A percentile compares a stretch with the other conserved stretches of the same genome.
These are phyloP conservation scores for Drosophila prosaltans DNA, from an alignment of 1,140 invertebrate species.

Conservation along the genomic window DNA sequence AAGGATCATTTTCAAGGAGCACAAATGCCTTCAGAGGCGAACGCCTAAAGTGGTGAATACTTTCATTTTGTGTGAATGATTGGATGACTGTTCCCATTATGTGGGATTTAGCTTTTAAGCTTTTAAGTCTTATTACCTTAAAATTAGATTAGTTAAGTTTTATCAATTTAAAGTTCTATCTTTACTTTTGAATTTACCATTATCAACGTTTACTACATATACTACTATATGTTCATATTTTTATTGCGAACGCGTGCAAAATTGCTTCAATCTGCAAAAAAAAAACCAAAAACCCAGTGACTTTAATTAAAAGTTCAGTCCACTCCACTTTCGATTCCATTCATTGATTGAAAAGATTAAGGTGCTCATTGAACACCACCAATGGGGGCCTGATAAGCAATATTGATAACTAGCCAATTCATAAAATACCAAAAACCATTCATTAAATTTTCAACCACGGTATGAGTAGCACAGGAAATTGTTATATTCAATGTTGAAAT, in stretches of 20 bases:
- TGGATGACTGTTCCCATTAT: neutral
- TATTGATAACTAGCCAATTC: neutral
- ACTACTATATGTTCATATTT: too few species aligned
- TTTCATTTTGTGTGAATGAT: slow-evolving; percentile 21
- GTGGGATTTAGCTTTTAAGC: neutral
- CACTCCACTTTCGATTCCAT: slow-evolving; percentile 5
- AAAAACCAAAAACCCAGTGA: neutral
- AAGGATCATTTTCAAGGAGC: slow-evolving; percentile 54
- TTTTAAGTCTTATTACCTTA: neutral
- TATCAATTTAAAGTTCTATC: neutral
- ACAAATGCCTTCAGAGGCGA: slow-evolving; percentile 45
- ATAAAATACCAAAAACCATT: neutral
- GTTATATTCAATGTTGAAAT: too few species aligned
- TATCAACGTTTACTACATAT: too few species aligned
- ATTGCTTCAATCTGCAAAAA: neutral
- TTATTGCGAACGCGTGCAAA: neutral
- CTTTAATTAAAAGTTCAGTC: slow-evolving; percentile 12
- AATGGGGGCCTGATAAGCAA: neutral
- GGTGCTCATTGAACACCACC: neutral
- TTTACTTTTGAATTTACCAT: too few species aligned
- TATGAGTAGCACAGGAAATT: too few species aligned
- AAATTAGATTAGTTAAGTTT: neutral
- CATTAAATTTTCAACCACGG: neutral
- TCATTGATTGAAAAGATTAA: slow-evolving; percentile 4
- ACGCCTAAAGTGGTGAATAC: slow-evolving; percentile 34